phyloP scores from a whole-genome alignment of 2,113 vertebrate species.

The Elanoides forficatus region DNA sequence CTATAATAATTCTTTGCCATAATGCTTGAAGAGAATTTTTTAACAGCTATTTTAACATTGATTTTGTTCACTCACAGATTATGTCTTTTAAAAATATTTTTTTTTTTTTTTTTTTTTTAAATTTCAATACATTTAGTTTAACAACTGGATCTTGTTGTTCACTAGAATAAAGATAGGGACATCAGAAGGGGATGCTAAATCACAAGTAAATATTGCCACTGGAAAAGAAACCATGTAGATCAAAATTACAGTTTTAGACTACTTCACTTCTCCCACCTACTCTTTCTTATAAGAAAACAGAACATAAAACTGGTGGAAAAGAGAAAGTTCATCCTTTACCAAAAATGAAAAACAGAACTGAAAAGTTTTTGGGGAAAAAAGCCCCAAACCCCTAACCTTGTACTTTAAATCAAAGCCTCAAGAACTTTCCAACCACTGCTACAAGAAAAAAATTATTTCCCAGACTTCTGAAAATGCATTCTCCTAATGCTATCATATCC shows the following conservation, averaged over 20 bases:
- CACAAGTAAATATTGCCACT: neutral
- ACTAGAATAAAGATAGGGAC: neutral
- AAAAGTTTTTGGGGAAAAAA: neutral
- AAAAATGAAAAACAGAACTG: neutral
- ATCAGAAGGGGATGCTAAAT: neutral
- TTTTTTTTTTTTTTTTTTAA: no score
- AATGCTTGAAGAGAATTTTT: neutral
- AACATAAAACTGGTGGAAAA: neutral
- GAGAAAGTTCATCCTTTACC: neutral
- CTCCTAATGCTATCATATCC: rapidly evolving
- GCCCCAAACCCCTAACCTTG: rapidly evolving
- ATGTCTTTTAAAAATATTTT: neutral
- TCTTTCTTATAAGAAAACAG: neutral
- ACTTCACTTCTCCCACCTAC: neutral
- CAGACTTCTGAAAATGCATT: neutral
- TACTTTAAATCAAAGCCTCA: neutral
- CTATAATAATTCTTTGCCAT: neutral
- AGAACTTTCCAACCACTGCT: neutral
- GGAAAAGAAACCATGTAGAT: neutral
- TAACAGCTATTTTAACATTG: neutral
- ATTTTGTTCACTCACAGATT: neutral
- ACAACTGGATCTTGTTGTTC: neutral
- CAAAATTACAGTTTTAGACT: neutral
- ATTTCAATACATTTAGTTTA: neutral
- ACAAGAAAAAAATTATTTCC: neutral